Percentiles rank a stretch among this genome's conserved stretches.
Evolutionary conservation across 2,888 invertebrate genomes (phyloP).

Genomic region (Ferrisia virgata): DNA sequence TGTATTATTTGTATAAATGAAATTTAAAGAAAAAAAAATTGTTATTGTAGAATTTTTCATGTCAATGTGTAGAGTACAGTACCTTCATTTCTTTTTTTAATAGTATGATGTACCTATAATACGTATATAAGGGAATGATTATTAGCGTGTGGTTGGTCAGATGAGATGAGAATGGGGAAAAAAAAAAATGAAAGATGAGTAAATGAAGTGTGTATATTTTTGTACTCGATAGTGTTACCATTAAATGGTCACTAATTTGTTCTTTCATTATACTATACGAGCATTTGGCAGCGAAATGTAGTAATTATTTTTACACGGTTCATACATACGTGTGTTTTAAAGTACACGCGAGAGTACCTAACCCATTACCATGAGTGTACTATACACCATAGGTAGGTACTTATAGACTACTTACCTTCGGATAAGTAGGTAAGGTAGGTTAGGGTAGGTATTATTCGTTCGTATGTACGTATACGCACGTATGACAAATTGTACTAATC

Average conservation of each 20-base stretch:
- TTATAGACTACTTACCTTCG: not conserved
- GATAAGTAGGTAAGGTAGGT: not conserved
- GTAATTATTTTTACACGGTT: conserved; percentile 14
- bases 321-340: not conserved
- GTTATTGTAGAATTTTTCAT: not conserved
- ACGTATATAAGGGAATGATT: not conserved
- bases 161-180: not conserved
- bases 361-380: too few species aligned
- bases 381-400: too few species aligned
- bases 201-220: not conserved
- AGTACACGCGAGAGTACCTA: not conserved
- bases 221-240: not conserved
- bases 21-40: not conserved
- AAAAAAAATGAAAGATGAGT: not conserved
- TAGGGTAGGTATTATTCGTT: not conserved
- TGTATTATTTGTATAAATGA: conserved; percentile 7
- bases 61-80: conserved; percentile 11
- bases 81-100: too few species aligned
- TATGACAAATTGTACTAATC: not conserved
- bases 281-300: not conserved
- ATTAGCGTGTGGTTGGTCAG: not conserved
- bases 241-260: conserved; percentile 5
- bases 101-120: not conserved
- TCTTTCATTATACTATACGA: not conserved
- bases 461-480: not conserved